Base-by-base conservation (phyloP, 2,113 vertebrate species). In the Catharus bicknelli region DNA sequence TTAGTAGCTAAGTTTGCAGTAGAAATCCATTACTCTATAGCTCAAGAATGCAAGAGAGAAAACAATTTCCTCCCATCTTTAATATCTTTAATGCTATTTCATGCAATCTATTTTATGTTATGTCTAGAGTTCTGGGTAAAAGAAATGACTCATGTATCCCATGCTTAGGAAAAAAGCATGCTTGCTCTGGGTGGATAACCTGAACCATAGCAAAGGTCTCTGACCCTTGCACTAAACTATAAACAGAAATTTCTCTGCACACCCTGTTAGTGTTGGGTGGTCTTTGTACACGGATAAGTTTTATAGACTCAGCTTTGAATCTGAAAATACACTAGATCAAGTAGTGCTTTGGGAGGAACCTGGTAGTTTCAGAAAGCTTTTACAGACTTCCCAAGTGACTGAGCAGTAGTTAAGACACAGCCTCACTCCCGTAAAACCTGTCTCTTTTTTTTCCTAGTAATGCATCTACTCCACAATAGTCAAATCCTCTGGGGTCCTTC, bases 351-450 rank as follows among this genome's bases (percentile, higher is more conserved):
- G 85, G 64, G 88, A 86, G 62, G 69, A 94, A 73, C 73, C 86
- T 83, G 72, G 54, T 76, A 91, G 58, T 88, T 94, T 83, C 93
- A 70, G 79, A 96, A 96, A 95, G 90, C 72, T 93, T 94, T 95
- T 93, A 90, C 78, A 91, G 86, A 82, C 85, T 92, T 94, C 90
- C 82, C 93, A 85, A 92, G 76, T 70, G 89, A 67, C 66, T 23
- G 54, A 92, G 91, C 45, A 82, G 77, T 67, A 90, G 86, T 93
- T 92, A 95, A 84, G 89, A 72, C 27, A 87, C 30, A 82, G 86
- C 36, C 74, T 79, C 11, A 11, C 48, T 64, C 50, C 83, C 0
- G 1, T 83, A 73, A 76, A 96, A 79, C 47, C 54, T 66, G n/a
- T 57, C 67, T 86, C 75, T 81, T 59, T 93, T 59, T 93, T 83